Evolutionary conservation across 53 echinoderm and acorn worm species (phyloP).

Genomic region (Apostichopus leukothele): DNA sequence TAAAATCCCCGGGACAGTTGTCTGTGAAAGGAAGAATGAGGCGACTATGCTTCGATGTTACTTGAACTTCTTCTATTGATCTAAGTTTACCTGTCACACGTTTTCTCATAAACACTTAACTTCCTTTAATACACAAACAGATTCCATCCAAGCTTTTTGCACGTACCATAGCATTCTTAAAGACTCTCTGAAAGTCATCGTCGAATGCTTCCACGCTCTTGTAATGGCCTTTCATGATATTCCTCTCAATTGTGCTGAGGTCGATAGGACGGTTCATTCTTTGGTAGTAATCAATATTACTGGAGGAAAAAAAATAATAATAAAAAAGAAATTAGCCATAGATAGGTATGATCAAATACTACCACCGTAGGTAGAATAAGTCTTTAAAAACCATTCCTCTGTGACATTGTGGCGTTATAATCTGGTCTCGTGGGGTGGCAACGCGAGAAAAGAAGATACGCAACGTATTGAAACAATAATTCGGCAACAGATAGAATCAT

Average conservation of each 20-base stretch:
- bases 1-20: too few relatives aligned
- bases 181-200: conserved; percentile 85
- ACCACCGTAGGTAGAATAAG: too few relatives aligned
- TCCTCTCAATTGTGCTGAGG: conserved; percentile 86
- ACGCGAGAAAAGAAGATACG: too few relatives aligned
- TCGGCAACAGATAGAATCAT: too few relatives aligned
- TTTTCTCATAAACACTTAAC: not conserved
- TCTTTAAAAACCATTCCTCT: too few relatives aligned
- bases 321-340: too few relatives aligned
- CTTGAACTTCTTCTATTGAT: not conserved
- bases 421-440: too few relatives aligned
- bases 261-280: conserved; percentile 86
- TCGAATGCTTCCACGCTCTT: conserved; percentile 91
- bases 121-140: not conserved
- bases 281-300: conserved; percentile 92
- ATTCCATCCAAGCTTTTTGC: not conserved
- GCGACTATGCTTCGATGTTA: too few relatives aligned
- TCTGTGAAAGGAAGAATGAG: too few relatives aligned
- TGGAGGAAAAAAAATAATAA: conserved; percentile 17
- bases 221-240: conserved; percentile 93
- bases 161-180: conserved; percentile 91
- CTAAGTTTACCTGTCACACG: not conserved
- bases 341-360: too few relatives aligned
- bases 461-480: too few relatives aligned
- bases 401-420: too few relatives aligned